Evolutionary conservation across 2,113 vertebrate species (phyloP).

Genomic region (Antigone vipio): DNA sequence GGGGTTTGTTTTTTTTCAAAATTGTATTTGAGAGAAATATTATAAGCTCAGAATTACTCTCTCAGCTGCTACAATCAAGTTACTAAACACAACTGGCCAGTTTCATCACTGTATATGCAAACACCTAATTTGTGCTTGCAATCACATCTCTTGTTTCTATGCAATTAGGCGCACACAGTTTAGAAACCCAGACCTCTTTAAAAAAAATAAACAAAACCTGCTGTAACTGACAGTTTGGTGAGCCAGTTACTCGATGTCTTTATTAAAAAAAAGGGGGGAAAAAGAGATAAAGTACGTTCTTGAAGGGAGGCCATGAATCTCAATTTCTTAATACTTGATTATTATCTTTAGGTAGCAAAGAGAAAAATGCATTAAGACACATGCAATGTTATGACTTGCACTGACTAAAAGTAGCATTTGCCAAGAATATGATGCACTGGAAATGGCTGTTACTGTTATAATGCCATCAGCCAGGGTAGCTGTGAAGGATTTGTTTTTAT

Average conservation of each 20-base stretch:
- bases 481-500: constrained; percentile 60
- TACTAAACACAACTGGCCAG: neutral
- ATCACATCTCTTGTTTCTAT: neutral
- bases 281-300: neutral
- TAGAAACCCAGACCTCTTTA: neutral
- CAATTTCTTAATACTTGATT: constrained; percentile 20
- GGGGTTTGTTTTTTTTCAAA: neutral
- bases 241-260: neutral
- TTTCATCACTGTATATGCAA: neutral
- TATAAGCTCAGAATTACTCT: neutral
- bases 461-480: constrained; percentile 36
- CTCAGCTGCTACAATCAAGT: neutral
- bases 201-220: neutral
- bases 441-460: constrained; percentile 56
- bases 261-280: neutral
- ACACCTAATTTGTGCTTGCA: neutral
- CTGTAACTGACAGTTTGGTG: neutral
- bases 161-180: neutral
- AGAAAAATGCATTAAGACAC: neutral
- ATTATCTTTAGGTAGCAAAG: constrained; percentile 2
- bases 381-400: neutral
- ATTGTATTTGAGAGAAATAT: neutral
- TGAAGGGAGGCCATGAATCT: neutral
- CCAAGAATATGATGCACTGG: constrained; percentile 36
- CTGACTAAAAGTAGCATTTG: constrained; percentile 22